Evolutionary conservation across 2,888 invertebrate genomes (phyloP), one percentile per base, ranked within the genome.

Genomic region (Teleiodes luculella): DNA sequence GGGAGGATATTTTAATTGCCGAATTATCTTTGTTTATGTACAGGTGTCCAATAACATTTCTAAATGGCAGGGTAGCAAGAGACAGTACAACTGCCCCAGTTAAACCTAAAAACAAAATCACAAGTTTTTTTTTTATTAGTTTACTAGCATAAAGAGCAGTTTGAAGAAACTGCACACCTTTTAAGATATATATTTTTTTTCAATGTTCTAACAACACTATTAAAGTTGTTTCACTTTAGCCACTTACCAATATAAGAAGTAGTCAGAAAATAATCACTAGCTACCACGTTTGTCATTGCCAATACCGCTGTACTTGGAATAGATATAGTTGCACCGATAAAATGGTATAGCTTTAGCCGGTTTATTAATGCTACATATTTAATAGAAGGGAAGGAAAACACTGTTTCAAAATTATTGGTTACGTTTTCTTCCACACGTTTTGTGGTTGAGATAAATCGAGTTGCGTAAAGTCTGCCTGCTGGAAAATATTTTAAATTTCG

Each of bases 31-130:
- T 80, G 70, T 92, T 92, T 31, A 94, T 78, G 63, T 94, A 94
- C 53, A 94, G 80, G 61, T 92, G 90, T 16, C 95, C 95, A 64
- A 95, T 90, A 31, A 93, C 71, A 67, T 93, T 92, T 16, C 76
- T 80, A 36, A 92, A 83, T 48, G 92, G 82, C 41, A 84, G 73
- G 62, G 93, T 93, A 53, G 88, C 77, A 11, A 91, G 55, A 36
- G 91, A 88, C 1, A 95, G 73, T 14, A 92, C 84, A 14, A 89
- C 65, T 54, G 90, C 81, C 3, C 92, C 91, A 51, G 92, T 88
- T 1, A 92, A 8, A 59, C 93, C 94, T 91, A 83, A 24, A 88
- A 89, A 31, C 60, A 46, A 24, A 41, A 11, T 2, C 18, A 41
- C n/a, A n/a, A n/a, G n/a, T n/a, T n/a, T n/a, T n/a, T n/a, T n/a